Evolutionary conservation across 2,113 vertebrate species (phyloP).

Genomic region (Toxostoma redivivum): DNA sequence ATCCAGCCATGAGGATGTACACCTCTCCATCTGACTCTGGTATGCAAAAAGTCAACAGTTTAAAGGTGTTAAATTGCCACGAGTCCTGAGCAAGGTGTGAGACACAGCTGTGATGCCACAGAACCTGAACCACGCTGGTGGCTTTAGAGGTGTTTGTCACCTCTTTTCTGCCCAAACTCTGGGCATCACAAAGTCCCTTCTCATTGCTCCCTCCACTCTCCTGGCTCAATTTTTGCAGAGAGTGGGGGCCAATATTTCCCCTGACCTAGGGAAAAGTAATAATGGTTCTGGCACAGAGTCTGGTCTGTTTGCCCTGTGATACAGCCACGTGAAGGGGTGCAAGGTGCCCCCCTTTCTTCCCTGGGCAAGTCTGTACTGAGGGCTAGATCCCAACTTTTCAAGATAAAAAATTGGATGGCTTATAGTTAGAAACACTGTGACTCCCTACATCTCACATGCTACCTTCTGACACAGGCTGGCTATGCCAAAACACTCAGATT

Average conservation of each 20-base stretch:
- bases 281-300: not conserved
- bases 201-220: not conserved
- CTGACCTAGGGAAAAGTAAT: not conserved
- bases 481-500: not conserved
- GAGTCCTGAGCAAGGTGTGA: not conserved
- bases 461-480: not conserved
- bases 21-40: slow-evolving; percentile 6
- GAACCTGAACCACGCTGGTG: not conserved
- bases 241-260: not conserved
- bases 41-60: not conserved
- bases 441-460: not conserved
- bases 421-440: not conserved
- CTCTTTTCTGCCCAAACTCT: not conserved
- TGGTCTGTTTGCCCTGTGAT: not conserved
- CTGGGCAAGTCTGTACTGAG: too few relatives aligned
- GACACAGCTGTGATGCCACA: not conserved
- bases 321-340: too few relatives aligned
- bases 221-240: not conserved
- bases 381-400: not conserved
- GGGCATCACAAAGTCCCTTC: not conserved
- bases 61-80: not conserved
- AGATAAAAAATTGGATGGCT: not conserved
- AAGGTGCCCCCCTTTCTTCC: not conserved
- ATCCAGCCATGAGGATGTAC: not conserved
- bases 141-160: not conserved